Percentiles rank a stretch among this genome's conserved stretches.
phyloP scores from a whole-genome alignment of 2,888 invertebrate species.

The Mesorhabditis belari region DNA sequence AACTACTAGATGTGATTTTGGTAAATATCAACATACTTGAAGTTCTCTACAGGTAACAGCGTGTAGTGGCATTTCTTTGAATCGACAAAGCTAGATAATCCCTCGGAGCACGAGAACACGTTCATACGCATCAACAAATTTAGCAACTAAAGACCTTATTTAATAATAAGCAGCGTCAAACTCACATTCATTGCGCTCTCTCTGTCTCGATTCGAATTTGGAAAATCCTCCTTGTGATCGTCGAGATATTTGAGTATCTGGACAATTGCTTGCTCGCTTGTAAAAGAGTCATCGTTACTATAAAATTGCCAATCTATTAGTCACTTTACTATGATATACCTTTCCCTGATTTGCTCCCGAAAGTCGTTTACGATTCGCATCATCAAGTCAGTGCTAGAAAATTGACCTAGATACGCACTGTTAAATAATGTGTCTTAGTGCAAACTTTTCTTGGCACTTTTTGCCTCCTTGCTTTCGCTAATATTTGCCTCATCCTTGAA shows the following conservation, averaged over 20 bases:
- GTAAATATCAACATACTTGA: no score
- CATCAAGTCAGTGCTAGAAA: neutral
- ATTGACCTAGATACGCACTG: no score
- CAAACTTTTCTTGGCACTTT: no score
- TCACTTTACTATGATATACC: neutral
- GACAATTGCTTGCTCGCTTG: neutral
- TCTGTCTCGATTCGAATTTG: neutral
- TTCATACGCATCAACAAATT: no score
- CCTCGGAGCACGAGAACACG: no score
- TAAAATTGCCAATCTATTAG: neutral
- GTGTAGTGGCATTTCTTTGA: no score
- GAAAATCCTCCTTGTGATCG: neutral
- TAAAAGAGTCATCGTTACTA: neutral
- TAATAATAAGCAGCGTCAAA: neutral
- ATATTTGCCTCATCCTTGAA: no score
- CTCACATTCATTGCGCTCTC: neutral
- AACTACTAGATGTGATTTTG: no score
- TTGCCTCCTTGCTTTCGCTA: no score
- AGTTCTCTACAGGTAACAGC: no score
- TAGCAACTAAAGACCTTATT: neutral
- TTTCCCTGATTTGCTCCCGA: neutral
- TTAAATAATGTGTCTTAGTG: no score
- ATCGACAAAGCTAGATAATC: no score
- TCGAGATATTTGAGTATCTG: neutral
- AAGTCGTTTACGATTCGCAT: neutral